Percentiles rank a stretch among this genome's conserved stretches.
Conservation (phyloP, 2,113 vertebrate genomes). For the Symphodus melops region DNA sequence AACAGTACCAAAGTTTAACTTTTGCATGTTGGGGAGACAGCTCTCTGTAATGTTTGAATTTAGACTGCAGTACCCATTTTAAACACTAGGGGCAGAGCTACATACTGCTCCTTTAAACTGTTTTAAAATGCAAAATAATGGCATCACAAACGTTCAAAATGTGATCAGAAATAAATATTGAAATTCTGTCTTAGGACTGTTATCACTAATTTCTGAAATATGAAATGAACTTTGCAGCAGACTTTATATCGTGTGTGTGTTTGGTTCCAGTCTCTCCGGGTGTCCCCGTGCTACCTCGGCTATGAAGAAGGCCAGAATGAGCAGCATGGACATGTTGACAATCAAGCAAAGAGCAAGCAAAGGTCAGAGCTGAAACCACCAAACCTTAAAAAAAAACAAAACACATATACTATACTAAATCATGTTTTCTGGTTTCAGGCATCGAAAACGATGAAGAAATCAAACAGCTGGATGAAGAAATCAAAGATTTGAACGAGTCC, state of each 20-base stretch:
- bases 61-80: too few species aligned
- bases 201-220: neutral
- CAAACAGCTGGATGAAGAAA: conserved; percentile 98
- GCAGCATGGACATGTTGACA: conserved; percentile 96
- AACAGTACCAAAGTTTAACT: neutral
- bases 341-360: conserved; percentile 97
- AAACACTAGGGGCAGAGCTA: too few species aligned
- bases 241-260: neutral
- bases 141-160: too few species aligned
- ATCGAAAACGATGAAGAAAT: conserved; percentile 99
- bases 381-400: fast-evolving
- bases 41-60: too few species aligned
- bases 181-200: too few species aligned
- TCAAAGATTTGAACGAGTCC: conserved; percentile 97
- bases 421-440: conserved; percentile 77
- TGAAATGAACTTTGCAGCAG: neutral
- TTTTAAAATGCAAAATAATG: too few species aligned
- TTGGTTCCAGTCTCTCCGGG: conserved; percentile 90
- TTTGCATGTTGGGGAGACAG: too few species aligned
- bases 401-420: fast-evolving
- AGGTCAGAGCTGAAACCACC: conserved; percentile 79
- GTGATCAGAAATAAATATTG: too few species aligned
- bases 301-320: conserved; percentile 97
- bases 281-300: conserved; percentile 96
- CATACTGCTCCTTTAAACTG: too few species aligned